Evolutionary conservation across 2,797 vertebrate species (phyloP), one percentile per base, ranked within the genome.

Genomic region (Orestias chungarensis): DNA sequence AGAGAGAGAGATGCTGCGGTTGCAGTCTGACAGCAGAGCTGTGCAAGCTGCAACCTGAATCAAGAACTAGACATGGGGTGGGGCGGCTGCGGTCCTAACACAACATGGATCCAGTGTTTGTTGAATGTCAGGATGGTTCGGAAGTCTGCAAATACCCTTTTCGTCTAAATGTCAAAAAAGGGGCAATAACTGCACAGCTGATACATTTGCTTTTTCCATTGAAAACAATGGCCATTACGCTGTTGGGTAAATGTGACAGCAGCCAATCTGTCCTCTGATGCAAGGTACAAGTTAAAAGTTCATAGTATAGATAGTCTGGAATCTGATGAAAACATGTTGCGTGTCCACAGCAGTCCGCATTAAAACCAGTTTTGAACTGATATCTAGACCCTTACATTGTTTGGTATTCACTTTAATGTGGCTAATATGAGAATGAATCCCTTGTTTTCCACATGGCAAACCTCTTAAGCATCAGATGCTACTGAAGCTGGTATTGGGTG

Each of bases 21-120:
- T 79, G 86, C 90, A 85, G 75, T 80, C 83, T 91, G 90, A 92
- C 89, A 92, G 86, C 86, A 82, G 86, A 81, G 81, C 85, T 88
- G 81, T 76, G 83, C 86, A 83, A 88, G 80, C 77, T 73, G 43
- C 75, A 74, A 88, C 80, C 80, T 82, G 84, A 49, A 71, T 79
- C 79, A 69, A 49, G 73, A 31, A 14, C 11, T 29, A 66, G 20
- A 54, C 43, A 70, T 52, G 64, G 72, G 59, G 80, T 18, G 68
- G 6, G 54, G 65, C 79, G 27, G 29, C 15, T 23, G 43, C 27
- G 76, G 82, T 71, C 50, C 71, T 74, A 74, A 82, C 71, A 81
- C 76, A 82, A 80, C 79, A 82, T 46, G 35, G 68, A 78, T 76
- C 57, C 35, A 46, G 35, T 82, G 79, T 76, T n/a, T 80, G 81